phyloP scores from a whole-genome alignment of 2,888 invertebrate species.

The Calliopum simillimum region DNA sequence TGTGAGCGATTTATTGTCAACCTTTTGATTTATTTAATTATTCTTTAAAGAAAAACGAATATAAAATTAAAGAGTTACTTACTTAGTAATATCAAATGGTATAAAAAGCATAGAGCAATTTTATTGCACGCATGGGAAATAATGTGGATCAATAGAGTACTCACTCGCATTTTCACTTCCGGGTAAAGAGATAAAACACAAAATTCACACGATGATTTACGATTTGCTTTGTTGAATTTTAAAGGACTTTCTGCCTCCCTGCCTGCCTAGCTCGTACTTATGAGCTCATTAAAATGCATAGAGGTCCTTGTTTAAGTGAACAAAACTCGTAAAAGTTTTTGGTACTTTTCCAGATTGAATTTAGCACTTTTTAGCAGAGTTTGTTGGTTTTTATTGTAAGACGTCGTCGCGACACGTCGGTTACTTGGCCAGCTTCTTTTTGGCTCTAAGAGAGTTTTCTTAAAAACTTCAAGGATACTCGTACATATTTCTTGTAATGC shows the following conservation, averaged over 20 bases:
- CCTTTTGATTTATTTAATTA: conserved; percentile 54
- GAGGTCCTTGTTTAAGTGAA: conserved; percentile 19
- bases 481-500: conserved; percentile 25
- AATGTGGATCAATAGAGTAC: conserved; percentile 23
- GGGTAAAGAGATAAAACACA: conserved; percentile 8
- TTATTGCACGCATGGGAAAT: conserved; percentile 18
- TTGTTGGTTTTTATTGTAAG: not conserved
- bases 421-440: conserved; percentile 13
- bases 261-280: not conserved
- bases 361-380: not conserved
- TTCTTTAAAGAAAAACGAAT: conserved; percentile 31
- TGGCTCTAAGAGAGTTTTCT: not conserved
- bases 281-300: not conserved
- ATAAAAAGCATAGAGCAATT: not conserved
- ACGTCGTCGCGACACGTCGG: conserved; percentile 24
- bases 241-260: too few relatives aligned
- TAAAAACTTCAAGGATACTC: conserved; percentile 22
- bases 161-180: not conserved
- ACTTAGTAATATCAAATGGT: not conserved
- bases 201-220: conserved; percentile 24
- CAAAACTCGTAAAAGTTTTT: conserved; percentile 11
- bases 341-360: conserved; percentile 31
- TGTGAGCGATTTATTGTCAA: conserved; percentile 63
- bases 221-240: not conserved
- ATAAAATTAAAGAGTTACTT: too few relatives aligned